Base-by-base conservation (phyloP, 1,140 invertebrate species). In the Drosophila sturtevanti region DNA sequence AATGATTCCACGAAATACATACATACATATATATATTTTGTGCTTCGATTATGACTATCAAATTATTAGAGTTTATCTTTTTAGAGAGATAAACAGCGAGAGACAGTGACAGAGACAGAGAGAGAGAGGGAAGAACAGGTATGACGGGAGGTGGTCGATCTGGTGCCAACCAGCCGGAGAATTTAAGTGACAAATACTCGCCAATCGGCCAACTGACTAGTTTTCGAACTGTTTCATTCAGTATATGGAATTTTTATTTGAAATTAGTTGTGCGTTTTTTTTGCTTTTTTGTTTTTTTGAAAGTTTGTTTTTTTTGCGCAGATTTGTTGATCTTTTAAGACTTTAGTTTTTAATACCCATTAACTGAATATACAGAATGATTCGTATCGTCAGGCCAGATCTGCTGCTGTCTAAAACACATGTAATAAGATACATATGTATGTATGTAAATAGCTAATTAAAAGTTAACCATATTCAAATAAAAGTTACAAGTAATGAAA, bases 241-340 rank as follows among this genome's bases (percentile, higher is more conserved):
- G 38, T 71, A 79, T 80, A 69, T 87, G 81, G 80, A 78, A 72
- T 73, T 48, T 48, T 48, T 48, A 48, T 72, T 67, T 63, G 59
- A 63, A 44, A 3, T 55, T 52, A 54, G 21, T 63, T 63, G 1
- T 62, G 27, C 18, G 41, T 48, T 21, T 48, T 63, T n/a, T 63
- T 1, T 62, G 27, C 18, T 16, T 48, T 21, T 48, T 63, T 64
- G 44, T 16, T 35, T 58, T 84, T 78, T 76, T 75, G 70, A 87
- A 85, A 85, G 81, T 85, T 69, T 65, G 67, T 81, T 86, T 75
- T 86, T 75, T 85, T 81, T 82, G 81, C 74, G 72, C 68, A 65
- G 48, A 62, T 75, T 63, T 21, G 38, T 55, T 21, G 12, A 54
- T 9, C 12, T n/a, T 9, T 48, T 48, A 5, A 5, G 41, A 18